Conservation (phyloP, 2,797 vertebrate species). For the Notolepis coatsorum region DNA sequence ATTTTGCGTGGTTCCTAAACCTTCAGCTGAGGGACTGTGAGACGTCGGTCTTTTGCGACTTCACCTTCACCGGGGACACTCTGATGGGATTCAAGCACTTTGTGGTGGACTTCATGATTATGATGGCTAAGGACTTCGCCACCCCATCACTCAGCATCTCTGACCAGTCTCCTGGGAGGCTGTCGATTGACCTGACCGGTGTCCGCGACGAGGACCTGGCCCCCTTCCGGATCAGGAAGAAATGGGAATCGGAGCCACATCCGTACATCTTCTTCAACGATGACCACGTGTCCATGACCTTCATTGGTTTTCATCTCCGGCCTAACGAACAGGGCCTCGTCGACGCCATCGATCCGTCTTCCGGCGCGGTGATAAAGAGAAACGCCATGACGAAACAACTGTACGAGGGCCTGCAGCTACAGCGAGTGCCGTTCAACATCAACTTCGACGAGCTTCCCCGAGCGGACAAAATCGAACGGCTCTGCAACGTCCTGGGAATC, state of each 20-base stretch:
- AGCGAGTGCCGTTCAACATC: slow-evolving; percentile 92
- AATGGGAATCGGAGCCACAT: slow-evolving; percentile 95
- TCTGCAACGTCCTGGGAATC: slow-evolving; percentile 91
- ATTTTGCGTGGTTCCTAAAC: slow-evolving; percentile 93
- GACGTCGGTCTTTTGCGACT: slow-evolving; percentile 89
- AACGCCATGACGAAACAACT: slow-evolving; percentile 85
- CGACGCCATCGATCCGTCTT: slow-evolving; percentile 86
- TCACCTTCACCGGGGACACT: slow-evolving; percentile 81
- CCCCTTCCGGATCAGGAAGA: slow-evolving; percentile 90
- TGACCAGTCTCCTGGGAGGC: slow-evolving; percentile 89
- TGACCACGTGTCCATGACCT: slow-evolving; percentile 93
- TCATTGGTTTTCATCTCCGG: slow-evolving; percentile 94
- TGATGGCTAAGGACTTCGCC: slow-evolving; percentile 97
- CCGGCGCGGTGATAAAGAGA: slow-evolving; percentile 80
- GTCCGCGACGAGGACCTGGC: slow-evolving; percentile 86
- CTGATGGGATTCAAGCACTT: slow-evolving; percentile 93
- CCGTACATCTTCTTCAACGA: slow-evolving; percentile 97
- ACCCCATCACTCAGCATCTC: slow-evolving; percentile 92
- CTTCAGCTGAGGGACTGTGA: slow-evolving; percentile 92
- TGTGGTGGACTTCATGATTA: slow-evolving; percentile 95
- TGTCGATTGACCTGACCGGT: slow-evolving; percentile 62
- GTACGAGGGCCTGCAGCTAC: slow-evolving; percentile 81
- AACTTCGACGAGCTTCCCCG: slow-evolving; percentile 88
- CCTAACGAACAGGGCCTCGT: slow-evolving; percentile 61
- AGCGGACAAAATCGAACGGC: slow-evolving; percentile 86